Percentiles rank a stretch among this genome's conserved stretches.
Evolutionary conservation across 2,797 vertebrate species (phyloP).

Genomic region (Rallus crepitans): DNA sequence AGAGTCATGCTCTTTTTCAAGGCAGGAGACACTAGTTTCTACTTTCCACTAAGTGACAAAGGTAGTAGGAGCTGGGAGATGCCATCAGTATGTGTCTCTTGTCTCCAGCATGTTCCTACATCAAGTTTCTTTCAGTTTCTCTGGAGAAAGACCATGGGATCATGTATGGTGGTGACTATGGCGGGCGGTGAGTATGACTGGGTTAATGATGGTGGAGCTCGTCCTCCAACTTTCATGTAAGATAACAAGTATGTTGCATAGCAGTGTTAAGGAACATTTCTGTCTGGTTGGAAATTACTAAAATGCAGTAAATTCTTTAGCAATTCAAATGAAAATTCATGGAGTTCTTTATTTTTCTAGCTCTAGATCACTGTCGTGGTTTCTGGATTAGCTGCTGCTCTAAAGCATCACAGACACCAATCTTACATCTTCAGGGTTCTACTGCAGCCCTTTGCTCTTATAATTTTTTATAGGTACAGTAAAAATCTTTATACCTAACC

Average conservation of each 20-base stretch:
- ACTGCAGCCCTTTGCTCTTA: not conserved
- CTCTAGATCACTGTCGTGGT: not conserved
- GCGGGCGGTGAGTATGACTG: not conserved
- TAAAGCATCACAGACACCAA: not conserved
- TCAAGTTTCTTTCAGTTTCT: not conserved
- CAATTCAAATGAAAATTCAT: not conserved
- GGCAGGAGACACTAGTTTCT: not conserved
- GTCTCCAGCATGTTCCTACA: not conserved
- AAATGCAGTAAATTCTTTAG: not conserved
- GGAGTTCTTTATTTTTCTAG: not conserved
- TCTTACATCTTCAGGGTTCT: not conserved
- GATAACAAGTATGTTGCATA: not conserved
- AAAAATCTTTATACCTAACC: not conserved
- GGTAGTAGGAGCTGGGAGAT: not conserved
- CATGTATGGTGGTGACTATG: accelerated
- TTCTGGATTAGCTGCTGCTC: not conserved
- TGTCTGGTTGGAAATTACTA: not conserved
- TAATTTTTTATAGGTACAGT: not conserved
- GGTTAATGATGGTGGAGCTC: not conserved
- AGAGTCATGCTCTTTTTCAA: not conserved
- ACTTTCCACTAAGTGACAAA: not conserved
- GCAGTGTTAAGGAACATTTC: not conserved
- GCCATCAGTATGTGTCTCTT: not conserved
- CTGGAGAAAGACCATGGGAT: not conserved
- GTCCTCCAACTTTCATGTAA: not conserved